A percentile compares a stretch with the other conserved stretches of the same genome.
phyloP scores from a whole-genome alignment of 1,140 invertebrate genomes.

The Octopus bimaculoides region DNA sequence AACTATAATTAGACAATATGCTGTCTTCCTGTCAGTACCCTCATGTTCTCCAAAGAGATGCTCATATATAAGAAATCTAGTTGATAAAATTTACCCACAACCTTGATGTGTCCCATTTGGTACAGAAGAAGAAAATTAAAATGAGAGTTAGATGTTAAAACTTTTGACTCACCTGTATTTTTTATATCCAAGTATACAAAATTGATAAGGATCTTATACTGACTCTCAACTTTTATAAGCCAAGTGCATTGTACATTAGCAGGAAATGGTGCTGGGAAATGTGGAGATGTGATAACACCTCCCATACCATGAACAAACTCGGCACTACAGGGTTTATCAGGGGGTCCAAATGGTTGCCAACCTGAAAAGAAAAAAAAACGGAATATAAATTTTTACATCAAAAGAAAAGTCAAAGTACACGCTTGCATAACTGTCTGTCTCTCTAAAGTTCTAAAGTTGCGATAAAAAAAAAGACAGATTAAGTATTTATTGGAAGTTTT shows the following conservation, averaged over 20 bases:
- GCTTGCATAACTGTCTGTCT: background rate
- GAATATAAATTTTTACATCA: background rate
- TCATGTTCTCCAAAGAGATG: too few species aligned
- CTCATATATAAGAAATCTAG: too few species aligned
- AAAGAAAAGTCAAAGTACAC: background rate
- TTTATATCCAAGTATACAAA: slow-evolving; percentile 56
- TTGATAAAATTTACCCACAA: too few species aligned
- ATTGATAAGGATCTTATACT: slow-evolving; percentile 53
- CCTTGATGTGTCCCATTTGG: too few species aligned
- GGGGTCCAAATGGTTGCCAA: slow-evolving; percentile 49
- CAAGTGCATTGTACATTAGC: slow-evolving; percentile 56
- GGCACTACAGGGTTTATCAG: slow-evolving; percentile 48
- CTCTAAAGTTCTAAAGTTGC: background rate
- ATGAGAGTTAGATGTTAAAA: too few species aligned
- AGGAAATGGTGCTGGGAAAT: slow-evolving; percentile 51
- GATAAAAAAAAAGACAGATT: background rate
- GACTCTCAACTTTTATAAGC: slow-evolving; percentile 54
- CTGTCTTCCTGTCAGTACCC: too few species aligned
- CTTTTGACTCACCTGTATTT: slow-evolving; percentile 46
- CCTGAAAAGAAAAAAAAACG: slow-evolving; percentile 24
- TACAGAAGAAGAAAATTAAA: too few species aligned
- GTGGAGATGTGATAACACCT: slow-evolving; percentile 54
- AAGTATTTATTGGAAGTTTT: too few species aligned
- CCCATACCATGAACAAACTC: slow-evolving; percentile 51
- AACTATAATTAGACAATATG: too few species aligned